Evolutionary conservation across 2,113 vertebrate species (phyloP), one percentile per base, ranked within the genome.

Genomic region (Erinaceus europaeus): DNA sequence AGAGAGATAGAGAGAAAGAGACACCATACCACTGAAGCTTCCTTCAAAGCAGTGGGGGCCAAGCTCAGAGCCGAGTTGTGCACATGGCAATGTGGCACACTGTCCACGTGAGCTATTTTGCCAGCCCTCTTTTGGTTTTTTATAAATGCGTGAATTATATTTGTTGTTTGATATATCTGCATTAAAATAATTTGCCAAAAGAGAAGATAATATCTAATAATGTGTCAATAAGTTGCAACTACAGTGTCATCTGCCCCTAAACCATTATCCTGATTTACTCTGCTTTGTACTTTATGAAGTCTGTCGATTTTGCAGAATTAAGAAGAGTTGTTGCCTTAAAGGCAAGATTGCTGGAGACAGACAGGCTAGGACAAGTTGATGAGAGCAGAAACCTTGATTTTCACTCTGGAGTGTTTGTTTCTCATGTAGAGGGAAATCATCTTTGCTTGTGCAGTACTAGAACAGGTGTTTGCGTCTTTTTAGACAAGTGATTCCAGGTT

Each of bases 201-300:
- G n/a, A n/a, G n/a, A n/a, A n/a, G n/a, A n/a, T n/a, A n/a, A n/a
- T n/a, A n/a, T n/a, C n/a, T n/a, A n/a, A n/a, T n/a, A n/a, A n/a
- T n/a, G n/a, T n/a, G n/a, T n/a, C n/a, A n/a, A n/a, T n/a, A 83
- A 57, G 9, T 40, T 81, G 42, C 36, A 14, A 42, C 75, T 53
- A 21, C n/a, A 67, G 23, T 57, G 18, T 81, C 57, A 59, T 81
- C 40, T 80, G 42, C 61, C 69, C 57, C 34, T 75, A 85, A 34
- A 46, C 52, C 55, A 44, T 23, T 81, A 84, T 74, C 84, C 67
- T 59, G 53, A 77, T 65, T 68, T 77, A n/a, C 55, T 65, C 18
- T 42, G 3, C 42, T 73, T 84, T 69, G 52, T 86, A 52, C 76
- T 94, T 53, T 59, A 86, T 77, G 27, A 89, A 62, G 29, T 73